Evolutionary conservation across 2,797 vertebrate genomes (phyloP).

Genomic region (Bradypus variegatus): DNA sequence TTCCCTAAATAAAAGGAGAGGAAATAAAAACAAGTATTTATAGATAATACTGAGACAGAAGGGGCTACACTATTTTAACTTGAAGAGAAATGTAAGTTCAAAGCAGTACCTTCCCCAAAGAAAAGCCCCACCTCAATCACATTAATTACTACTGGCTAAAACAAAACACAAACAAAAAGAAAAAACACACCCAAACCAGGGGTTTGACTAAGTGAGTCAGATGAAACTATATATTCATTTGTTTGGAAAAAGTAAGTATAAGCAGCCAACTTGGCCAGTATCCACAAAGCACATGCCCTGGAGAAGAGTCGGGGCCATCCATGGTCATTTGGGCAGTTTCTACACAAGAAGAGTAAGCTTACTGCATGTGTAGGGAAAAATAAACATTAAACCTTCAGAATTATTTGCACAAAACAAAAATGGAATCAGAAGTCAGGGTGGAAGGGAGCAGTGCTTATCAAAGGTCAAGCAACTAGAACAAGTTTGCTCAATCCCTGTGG

Average conservation of each 20-base stretch:
- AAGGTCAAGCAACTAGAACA: conserved; percentile 21
- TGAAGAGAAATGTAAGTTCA: neutral
- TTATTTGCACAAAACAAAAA: conserved; percentile 36
- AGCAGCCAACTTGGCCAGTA: neutral
- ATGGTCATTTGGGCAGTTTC: neutral
- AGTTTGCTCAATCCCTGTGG: conserved; percentile 5
- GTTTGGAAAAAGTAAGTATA: conserved; percentile 14
- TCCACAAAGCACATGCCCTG: neutral
- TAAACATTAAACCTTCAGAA: conserved; percentile 24
- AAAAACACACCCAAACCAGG: neutral
- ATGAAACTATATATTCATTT: conserved; percentile 14
- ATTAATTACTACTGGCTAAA: conserved; percentile 22
- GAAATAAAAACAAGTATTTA: conserved; percentile 4
- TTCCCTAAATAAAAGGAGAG: conserved; percentile 20
- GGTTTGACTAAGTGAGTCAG: neutral
- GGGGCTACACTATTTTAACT: neutral
- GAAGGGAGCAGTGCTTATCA: conserved; percentile 4
- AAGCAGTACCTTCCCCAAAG: neutral
- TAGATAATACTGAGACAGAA: neutral
- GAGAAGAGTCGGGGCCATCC: neutral
- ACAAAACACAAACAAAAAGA: conserved; percentile 33
- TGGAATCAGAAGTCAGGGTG: neutral
- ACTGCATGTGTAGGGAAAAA: neutral
- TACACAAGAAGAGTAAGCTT: neutral
- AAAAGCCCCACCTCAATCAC: conserved; percentile 5